These are phyloP conservation scores for Onchidella celtica DNA, from an alignment of 2,888 invertebrate species.

Conservation along the genomic window DNA sequence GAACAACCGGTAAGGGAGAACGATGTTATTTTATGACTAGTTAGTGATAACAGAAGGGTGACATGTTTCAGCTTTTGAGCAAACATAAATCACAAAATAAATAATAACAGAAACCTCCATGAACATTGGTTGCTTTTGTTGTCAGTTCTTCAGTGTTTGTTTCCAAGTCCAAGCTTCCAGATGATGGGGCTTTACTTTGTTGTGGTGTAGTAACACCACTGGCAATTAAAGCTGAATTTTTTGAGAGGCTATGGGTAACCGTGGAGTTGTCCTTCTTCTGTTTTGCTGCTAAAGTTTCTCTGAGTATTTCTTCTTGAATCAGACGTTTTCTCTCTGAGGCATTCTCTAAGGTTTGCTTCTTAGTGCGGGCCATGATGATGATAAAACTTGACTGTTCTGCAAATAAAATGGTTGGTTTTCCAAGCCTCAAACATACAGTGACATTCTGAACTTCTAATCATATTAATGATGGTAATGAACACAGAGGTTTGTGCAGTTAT, in stretches of 20 bases:
- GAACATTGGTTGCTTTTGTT: too few species aligned
- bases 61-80: neutral
- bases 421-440: constrained; percentile 1
- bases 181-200: too few species aligned
- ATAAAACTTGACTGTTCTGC: constrained; percentile 27
- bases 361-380: constrained; percentile 48
- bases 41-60: neutral
- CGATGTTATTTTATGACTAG: neutral
- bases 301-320: constrained; percentile 48
- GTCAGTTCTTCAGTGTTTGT: too few species aligned
- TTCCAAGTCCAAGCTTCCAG: too few species aligned
- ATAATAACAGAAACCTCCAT: too few species aligned
- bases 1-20: neutral
- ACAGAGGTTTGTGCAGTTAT: too few species aligned
- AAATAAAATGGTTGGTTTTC: constrained; percentile 34
- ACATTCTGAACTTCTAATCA: too few species aligned
- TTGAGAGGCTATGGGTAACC: neutral
- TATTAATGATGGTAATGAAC: too few species aligned
- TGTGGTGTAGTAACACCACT: neutral
- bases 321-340: constrained; percentile 45
- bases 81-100: neutral
- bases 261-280: constrained; percentile 20
- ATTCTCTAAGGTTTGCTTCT: constrained; percentile 49
- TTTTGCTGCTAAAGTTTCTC: constrained; percentile 37
- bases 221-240: neutral